These are phyloP conservation scores for Syngnathoides biaculeatus DNA, from an alignment of 2,113 vertebrate genomes.

Conservation along the genomic window DNA sequence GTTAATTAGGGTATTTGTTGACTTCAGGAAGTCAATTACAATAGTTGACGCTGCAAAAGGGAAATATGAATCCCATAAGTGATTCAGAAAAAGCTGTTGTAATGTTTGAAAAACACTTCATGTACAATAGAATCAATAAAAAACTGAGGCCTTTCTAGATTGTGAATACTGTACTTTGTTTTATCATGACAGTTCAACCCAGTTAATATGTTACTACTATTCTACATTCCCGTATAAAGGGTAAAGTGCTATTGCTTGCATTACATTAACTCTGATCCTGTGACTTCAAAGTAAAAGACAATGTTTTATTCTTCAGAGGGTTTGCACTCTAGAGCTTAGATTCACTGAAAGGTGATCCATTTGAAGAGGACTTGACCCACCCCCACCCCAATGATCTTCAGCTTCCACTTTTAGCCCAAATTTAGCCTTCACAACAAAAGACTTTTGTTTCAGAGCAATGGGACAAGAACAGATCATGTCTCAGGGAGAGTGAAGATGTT, in stretches of 20 bases:
- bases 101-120: slow-evolving; percentile 28
- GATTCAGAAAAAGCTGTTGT: slow-evolving; percentile 42
- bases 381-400: too few species aligned
- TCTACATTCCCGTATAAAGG: too few species aligned
- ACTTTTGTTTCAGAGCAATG: not conserved
- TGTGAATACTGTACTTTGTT: not conserved
- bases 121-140: slow-evolving; percentile 25
- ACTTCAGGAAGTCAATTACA: slow-evolving; percentile 46
- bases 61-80: slow-evolving; percentile 27
- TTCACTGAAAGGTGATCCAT: slow-evolving; percentile 60
- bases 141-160: slow-evolving; percentile 8
- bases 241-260: slow-evolving; percentile 16
- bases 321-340: slow-evolving; percentile 49
- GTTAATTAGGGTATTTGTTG: slow-evolving; percentile 2
- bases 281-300: slow-evolving; percentile 49
- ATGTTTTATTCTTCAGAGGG: slow-evolving; percentile 40
- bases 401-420: too few species aligned
- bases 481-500: too few species aligned
- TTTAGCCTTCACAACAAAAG: not conserved
- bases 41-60: slow-evolving; percentile 24
- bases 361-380: too few species aligned
- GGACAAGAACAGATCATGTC: too few species aligned
- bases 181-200: slow-evolving; percentile 45
- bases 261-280: slow-evolving; percentile 55
- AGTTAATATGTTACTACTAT: slow-evolving; percentile 40